phyloP scores from a whole-genome alignment of 2,113 vertebrate species.

The Chroicocephalus ridibundus region DNA sequence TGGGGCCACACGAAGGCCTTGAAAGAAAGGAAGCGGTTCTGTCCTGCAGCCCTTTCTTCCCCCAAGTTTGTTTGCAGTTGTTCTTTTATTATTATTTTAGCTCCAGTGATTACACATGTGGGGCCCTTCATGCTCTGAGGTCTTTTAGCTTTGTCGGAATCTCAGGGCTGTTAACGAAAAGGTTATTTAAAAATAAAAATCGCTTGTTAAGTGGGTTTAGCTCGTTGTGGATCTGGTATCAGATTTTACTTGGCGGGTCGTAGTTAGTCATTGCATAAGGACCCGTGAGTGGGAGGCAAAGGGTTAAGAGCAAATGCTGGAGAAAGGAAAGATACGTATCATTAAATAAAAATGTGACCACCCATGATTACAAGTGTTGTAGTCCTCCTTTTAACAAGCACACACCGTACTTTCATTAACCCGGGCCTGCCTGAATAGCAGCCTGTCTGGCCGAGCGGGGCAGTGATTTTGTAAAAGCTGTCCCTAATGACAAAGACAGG shows the following conservation, averaged over 20 bases:
- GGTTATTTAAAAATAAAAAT: background rate
- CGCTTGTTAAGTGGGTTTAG: background rate
- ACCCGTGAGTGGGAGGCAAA: background rate
- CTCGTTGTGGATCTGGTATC: background rate
- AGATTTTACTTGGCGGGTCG: background rate
- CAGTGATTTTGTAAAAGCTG: constrained; percentile 54
- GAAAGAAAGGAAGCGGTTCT: constrained; percentile 23
- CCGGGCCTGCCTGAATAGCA: constrained; percentile 65
- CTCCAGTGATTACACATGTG: background rate
- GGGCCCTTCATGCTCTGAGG: background rate
- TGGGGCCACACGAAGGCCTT: background rate
- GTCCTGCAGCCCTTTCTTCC: constrained; percentile 21
- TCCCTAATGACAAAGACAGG: constrained; percentile 55
- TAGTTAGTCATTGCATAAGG: background rate
- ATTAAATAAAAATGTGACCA: constrained; percentile 75
- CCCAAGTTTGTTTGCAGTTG: constrained; percentile 22
- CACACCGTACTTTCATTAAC: constrained; percentile 67
- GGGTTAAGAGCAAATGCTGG: constrained; percentile 16
- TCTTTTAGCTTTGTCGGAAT: background rate
- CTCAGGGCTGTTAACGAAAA: background rate
- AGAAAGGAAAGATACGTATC: constrained; percentile 52
- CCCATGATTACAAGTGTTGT: constrained; percentile 64
- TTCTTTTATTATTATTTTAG: constrained; percentile 19
- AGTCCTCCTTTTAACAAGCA: constrained; percentile 64
- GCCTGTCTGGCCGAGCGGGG: constrained; percentile 50